phyloP scores from a whole-genome alignment of 1,140 invertebrate species.

The Camponotus vicinus region DNA sequence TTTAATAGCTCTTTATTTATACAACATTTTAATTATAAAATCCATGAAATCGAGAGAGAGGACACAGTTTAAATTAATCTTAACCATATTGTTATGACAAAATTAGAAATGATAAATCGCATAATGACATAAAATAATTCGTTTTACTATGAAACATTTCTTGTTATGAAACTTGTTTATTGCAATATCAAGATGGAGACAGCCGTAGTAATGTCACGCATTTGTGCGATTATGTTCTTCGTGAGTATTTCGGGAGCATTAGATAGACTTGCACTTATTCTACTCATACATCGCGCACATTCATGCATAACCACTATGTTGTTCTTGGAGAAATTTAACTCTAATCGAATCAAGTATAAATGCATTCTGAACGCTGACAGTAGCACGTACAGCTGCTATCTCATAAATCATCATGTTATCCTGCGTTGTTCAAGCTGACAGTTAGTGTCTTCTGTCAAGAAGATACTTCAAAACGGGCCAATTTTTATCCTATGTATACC shows the following conservation, averaged over 20 bases:
- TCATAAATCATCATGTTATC: constrained; percentile 50
- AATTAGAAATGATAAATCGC: neutral
- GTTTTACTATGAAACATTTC: neutral
- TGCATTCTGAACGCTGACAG: constrained; percentile 30
- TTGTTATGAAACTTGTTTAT: neutral
- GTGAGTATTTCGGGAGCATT: constrained; percentile 37
- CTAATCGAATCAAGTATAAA: constrained; percentile 42
- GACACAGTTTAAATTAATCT: neutral
- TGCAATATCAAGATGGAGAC: neutral
- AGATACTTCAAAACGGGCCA: constrained; percentile 12
- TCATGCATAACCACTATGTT: neutral
- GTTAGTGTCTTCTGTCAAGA: neutral
- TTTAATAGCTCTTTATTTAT: neutral
- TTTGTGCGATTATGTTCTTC: neutral
- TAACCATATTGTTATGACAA: neutral
- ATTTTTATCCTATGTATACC: constrained; percentile 5
- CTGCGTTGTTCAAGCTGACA: constrained; percentile 48
- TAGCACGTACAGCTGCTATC: constrained; percentile 27
- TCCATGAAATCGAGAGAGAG: neutral
- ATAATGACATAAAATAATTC: neutral
- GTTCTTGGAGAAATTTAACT: neutral
- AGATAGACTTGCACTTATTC: neutral
- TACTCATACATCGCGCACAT: neutral
- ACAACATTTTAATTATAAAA: neutral
- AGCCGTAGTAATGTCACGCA: neutral